These are phyloP conservation scores for Cynodonichthys magdalenae DNA, from an alignment of 2,797 vertebrate species.

Conservation along the genomic window DNA sequence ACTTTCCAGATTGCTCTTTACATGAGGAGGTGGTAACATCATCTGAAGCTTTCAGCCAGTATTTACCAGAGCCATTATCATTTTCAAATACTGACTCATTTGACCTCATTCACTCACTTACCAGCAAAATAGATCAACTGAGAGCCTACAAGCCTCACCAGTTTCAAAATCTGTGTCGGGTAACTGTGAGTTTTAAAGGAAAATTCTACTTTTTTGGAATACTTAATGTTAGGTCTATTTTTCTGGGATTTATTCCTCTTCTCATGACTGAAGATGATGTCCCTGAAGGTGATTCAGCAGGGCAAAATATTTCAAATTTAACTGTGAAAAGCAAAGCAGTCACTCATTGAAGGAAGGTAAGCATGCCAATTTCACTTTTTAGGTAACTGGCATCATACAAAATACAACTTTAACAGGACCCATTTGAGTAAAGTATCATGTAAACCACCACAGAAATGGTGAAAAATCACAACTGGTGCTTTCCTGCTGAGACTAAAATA, in stretches of 20 bases:
- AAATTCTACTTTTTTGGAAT: constrained; percentile 33
- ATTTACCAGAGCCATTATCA: constrained; percentile 50
- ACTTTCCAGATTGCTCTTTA: constrained; percentile 50
- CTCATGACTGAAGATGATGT: too few relatives aligned
- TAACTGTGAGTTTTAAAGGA: constrained; percentile 11
- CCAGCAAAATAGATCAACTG: constrained; percentile 47
- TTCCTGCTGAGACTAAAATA: too few relatives aligned
- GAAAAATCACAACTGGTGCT: too few relatives aligned
- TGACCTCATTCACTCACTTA: constrained; percentile 56
- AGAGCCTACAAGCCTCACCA: constrained; percentile 36
- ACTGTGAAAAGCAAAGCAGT: too few relatives aligned
- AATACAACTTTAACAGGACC: too few relatives aligned
- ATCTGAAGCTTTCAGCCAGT: constrained; percentile 50
- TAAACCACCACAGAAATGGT: too few relatives aligned
- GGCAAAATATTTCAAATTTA: too few relatives aligned
- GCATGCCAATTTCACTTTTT: too few relatives aligned
- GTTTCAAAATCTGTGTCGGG: constrained; percentile 50
- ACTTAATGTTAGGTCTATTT: constrained; percentile 5
- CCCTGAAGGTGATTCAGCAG: too few relatives aligned
- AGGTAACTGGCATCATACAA: too few relatives aligned
- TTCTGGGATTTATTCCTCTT: not conserved
- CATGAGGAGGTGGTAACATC: constrained; percentile 42
- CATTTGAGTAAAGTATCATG: too few relatives aligned
- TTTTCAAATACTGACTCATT: constrained; percentile 68
- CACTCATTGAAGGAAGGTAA: too few relatives aligned